Conservation (phyloP, 2,888 invertebrate species). For the Scaptodrosophila latifasciaeformis region DNA sequence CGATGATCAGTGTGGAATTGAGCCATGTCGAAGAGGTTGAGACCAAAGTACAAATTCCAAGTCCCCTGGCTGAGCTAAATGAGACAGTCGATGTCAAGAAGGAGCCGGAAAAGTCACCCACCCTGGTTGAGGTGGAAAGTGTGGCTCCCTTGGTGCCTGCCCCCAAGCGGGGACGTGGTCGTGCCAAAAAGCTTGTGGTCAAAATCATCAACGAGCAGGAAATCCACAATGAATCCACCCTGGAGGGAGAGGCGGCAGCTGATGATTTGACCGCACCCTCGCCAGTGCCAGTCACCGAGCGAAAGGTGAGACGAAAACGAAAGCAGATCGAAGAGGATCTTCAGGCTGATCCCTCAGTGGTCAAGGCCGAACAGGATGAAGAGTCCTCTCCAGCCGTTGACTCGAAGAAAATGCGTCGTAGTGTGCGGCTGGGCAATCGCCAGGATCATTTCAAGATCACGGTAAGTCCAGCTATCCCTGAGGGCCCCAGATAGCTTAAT, state of each 20-base stretch:
- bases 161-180: slow-evolving; percentile 62
- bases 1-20: too few species aligned
- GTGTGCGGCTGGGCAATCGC: slow-evolving; percentile 71
- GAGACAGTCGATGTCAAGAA: slow-evolving; percentile 35
- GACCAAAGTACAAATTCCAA: neutral
- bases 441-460: slow-evolving; percentile 54
- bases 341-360: neutral
- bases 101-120: slow-evolving; percentile 37
- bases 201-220: too few species aligned
- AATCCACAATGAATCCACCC: slow-evolving; percentile 7
- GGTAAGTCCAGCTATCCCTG: too few species aligned
- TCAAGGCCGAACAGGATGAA: slow-evolving; percentile 8
- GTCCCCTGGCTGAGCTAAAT: neutral
- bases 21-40: neutral
- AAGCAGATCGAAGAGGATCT: slow-evolving; percentile 37
- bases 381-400: slow-evolving; percentile 37
- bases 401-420: slow-evolving; percentile 66
- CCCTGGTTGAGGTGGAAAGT: neutral
- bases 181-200: slow-evolving; percentile 62
- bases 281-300: slow-evolving; percentile 30
- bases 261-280: slow-evolving; percentile 5
- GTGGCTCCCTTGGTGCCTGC: slow-evolving; percentile 16
- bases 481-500: too few species aligned
- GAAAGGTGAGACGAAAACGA: slow-evolving; percentile 58
- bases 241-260: slow-evolving; percentile 7